Conservation (phyloP, 2,888 invertebrate species). For the Microplitis deprimator region DNA sequence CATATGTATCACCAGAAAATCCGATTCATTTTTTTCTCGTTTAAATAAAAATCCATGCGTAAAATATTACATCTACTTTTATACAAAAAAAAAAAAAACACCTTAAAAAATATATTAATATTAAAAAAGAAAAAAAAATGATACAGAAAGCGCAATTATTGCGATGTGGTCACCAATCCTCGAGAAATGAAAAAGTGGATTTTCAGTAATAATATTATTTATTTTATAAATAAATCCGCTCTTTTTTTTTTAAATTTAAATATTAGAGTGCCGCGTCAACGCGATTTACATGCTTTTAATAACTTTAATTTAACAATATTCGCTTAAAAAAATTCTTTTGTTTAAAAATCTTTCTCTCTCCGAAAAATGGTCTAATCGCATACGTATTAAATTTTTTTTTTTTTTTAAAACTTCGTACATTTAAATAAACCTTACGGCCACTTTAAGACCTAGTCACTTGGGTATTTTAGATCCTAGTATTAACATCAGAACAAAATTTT, state of each 20-base stretch:
- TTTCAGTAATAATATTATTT: conserved; percentile 10
- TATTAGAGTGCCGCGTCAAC: conserved; percentile 55
- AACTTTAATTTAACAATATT: conserved; percentile 23
- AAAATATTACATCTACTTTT: conserved; percentile 15
- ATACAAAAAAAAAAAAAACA: neutral
- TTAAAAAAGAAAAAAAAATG: conserved; percentile 8
- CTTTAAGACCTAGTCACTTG: neutral
- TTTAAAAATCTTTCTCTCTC: conserved; percentile 32
- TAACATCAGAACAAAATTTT: conserved; percentile 48
- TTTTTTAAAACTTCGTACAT: conserved; percentile 22
- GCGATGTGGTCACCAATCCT: conserved; percentile 19
- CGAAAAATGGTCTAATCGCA: neutral
- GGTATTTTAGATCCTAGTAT: conserved; percentile 57
- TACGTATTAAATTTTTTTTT: conserved; percentile 21
- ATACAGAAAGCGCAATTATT: conserved; percentile 19
- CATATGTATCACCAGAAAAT: conserved; percentile 21
- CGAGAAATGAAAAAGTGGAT: conserved; percentile 27
- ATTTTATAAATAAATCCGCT: conserved; percentile 29
- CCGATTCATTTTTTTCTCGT: conserved; percentile 34
- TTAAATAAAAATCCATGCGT: conserved; percentile 3
- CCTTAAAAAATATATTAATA: conserved; percentile 19
- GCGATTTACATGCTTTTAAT: conserved; percentile 47
- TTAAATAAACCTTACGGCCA: neutral
- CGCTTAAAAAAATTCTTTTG: conserved; percentile 37
- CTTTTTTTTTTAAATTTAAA: conserved; percentile 38